Evolutionary conservation across 2,888 invertebrate genomes (phyloP), one percentile per base, ranked within the genome.

Genomic region (Smittia sp.): DNA sequence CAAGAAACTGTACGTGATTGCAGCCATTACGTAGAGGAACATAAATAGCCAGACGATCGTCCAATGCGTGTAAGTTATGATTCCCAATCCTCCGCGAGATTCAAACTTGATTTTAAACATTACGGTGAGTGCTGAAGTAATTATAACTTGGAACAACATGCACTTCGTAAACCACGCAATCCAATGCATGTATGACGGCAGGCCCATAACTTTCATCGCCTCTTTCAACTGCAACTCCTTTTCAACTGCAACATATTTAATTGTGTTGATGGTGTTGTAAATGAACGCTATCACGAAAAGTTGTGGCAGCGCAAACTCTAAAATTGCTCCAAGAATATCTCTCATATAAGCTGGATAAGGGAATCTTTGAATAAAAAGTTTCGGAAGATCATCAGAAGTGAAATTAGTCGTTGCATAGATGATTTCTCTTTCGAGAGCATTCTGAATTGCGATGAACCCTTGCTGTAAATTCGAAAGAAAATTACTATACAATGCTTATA

Each of bases 151-250:
- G 78, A 89, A 89, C 1, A 90, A 76, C 76, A 93, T 87, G 74
- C 90, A 89, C 79, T 93, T 92, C 58, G 89, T 83, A 80, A 93
- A 94, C 93, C 94, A 94, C 1, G 93, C 92, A 0, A 86, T 80
- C 94, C 95, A 95, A 78, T 94, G 90, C 73, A 63, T 65, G 20
- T 65, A 73, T n/a, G 25, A 25, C 38, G 88, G 86, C 27, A 96
- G 82, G 1, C 96, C 96, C 90, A 94, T 94, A 82, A 95, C 92
- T 84, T 93, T 94, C 92, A 95, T 91, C 0, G 93, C 89, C 85
- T 95, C 95, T 90, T 94, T 81, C 1, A 88, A 78, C 74, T 85
- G 84, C 73, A 84, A 83, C 77, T 89, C 88, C 78, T 89, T 89
- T 78, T 89, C 89, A 58, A 83, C 81, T 0, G 87, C 85, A 25